Evolutionary conservation across 1,140 invertebrate genomes (phyloP), one percentile per base, ranked within the genome.

Genomic region (Mylabris phalerata): DNA sequence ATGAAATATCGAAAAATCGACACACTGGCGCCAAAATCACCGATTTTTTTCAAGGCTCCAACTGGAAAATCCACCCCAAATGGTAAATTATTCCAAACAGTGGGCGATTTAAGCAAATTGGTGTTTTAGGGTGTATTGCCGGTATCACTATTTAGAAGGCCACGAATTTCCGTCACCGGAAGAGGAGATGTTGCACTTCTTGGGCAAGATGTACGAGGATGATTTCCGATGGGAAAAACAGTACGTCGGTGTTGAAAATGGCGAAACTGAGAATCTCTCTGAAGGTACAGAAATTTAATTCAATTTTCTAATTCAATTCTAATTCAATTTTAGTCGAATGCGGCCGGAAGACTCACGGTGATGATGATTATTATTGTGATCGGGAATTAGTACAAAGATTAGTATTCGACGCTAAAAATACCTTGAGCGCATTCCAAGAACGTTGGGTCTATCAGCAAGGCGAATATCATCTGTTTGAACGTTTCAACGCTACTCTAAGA

Each of bases 1-100:
- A 89, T 65, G 82, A 89, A 71, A 84, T 89, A 5, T 32, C 32
- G 32, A 32, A 32, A 32, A 32, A 32, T 32, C 32, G 32, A 1
- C 32, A 32, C 7, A 32, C 79, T 52, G 82, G 83, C 9, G 76
- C 84, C n/a, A 83, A 85, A 65, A 80, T 88, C 40, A 81, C 82
- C 1, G 80, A 83, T 11, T 88, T 83, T 63, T 86, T 87, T 56
- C 72, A 78, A 47, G 84, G 84, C 3, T 76, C 80, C 25, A 86
- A 87, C 68, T 95, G 91, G 86, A 85, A 85, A 69, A 80, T 95
- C 11, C 90, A 95, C 78, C 91, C 91, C 0, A 84, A 90, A 64
- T 95, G 92, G 91, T 88, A 74, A 61, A 42, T 46, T n/a, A 3
- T 9, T 59, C 11, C 5, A 41, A 48, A 48, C 1, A 47, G 13